Evolutionary conservation across 2,113 vertebrate genomes (phyloP).

Genomic region (Eptesicus fuscus): DNA sequence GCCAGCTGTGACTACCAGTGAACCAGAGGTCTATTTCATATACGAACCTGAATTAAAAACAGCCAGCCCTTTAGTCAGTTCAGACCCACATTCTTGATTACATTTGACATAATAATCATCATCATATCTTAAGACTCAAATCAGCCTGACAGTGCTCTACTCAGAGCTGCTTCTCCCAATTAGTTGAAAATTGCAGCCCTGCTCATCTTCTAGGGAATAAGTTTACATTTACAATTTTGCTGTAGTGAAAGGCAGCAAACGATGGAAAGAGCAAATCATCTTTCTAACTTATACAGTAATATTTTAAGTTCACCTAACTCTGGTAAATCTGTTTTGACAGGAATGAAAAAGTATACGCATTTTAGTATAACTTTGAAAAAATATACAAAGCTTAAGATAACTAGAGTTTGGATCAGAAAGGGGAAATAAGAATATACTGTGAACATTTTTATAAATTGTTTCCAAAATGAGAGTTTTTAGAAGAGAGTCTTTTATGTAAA

Average conservation of each 20-base stretch:
- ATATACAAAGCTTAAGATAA: background rate
- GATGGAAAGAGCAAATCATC: conserved; percentile 62
- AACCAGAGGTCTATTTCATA: conserved; percentile 67
- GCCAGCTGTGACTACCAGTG: conserved; percentile 69
- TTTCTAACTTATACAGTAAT: conserved; percentile 56
- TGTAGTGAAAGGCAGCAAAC: conserved; percentile 46
- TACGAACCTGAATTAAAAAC: conserved; percentile 74
- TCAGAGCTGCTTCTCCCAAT: conserved; percentile 79
- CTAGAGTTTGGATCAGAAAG: background rate
- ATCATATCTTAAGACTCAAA: conserved; percentile 79
- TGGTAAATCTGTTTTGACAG: conserved; percentile 53
- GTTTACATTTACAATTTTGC: conserved; percentile 75
- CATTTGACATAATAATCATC: conserved; percentile 83
- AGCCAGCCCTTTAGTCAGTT: conserved; percentile 73
- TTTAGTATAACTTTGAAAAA: background rate
- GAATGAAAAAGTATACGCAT: background rate
- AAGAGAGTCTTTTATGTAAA: background rate
- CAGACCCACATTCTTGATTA: conserved; percentile 77
- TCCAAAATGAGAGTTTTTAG: background rate
- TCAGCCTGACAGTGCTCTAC: conserved; percentile 77
- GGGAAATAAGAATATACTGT: background rate
- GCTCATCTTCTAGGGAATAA: conserved; percentile 66
- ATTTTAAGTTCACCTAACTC: conserved; percentile 45
- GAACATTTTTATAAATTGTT: background rate
- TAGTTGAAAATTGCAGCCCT: conserved; percentile 79